Conservation (phyloP, 2,888 invertebrate species). For the Leptinotarsa peninsularis region DNA sequence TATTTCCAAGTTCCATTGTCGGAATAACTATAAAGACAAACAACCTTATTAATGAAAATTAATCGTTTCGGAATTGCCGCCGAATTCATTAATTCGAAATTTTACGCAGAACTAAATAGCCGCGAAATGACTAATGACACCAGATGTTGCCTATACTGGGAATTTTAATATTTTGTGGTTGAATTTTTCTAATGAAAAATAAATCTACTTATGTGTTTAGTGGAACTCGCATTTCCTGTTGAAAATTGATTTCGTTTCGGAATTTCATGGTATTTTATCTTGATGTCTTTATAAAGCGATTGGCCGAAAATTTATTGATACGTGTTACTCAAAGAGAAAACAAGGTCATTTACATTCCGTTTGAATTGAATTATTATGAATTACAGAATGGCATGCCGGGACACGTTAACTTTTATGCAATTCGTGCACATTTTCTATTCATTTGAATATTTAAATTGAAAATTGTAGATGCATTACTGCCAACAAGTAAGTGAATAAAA, state of each 20-base stretch:
- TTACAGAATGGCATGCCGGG: neutral
- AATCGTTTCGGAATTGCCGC: conserved; percentile 51
- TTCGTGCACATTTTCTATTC: neutral
- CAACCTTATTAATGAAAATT: conserved; percentile 46
- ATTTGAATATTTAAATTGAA: conserved; percentile 2
- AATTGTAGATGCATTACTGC: neutral
- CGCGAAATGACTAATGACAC: conserved; percentile 46
- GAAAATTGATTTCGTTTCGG: conserved; percentile 45
- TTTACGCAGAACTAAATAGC: conserved; percentile 50
- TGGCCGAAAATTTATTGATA: conserved; percentile 26
- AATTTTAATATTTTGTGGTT: conserved; percentile 43
- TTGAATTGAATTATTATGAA: conserved; percentile 1
- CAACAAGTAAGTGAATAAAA: too few species aligned
- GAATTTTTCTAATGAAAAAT: conserved; percentile 37
- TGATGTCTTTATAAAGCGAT: conserved; percentile 36
- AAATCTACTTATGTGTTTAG: conserved; percentile 29
- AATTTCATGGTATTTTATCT: conserved; percentile 43
- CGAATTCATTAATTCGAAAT: conserved; percentile 49
- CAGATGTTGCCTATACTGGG: conserved; percentile 41
- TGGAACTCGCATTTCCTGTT: conserved; percentile 42
- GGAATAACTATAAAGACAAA: conserved; percentile 1
- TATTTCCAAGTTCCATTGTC: conserved; percentile 12
- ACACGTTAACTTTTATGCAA: neutral
- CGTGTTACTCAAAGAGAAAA: conserved; percentile 4
- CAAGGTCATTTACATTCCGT: conserved; percentile 5